Percentiles rank a stretch among this genome's conserved stretches.
Conservation (phyloP, 2,797 vertebrate species). For the Scolopax bukidnonensis region DNA sequence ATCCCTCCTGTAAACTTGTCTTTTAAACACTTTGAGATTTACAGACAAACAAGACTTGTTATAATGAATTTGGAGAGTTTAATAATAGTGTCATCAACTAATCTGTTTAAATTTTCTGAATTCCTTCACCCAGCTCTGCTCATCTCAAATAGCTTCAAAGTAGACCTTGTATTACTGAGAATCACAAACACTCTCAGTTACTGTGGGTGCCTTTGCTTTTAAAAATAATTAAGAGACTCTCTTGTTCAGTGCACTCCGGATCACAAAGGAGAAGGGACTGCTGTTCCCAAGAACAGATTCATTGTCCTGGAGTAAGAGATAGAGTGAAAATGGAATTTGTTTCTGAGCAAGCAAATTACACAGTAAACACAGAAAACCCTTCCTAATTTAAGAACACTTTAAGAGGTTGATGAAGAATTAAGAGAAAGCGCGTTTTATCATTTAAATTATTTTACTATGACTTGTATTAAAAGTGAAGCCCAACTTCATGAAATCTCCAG, state of each 20-base stretch:
- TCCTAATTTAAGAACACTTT: not conserved
- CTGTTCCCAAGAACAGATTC: not conserved
- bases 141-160: not conserved
- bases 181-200: not conserved
- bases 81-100: slow-evolving; percentile 57
- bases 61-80: slow-evolving; percentile 54
- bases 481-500: not conserved
- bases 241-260: not conserved
- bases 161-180: not conserved
- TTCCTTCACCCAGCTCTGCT: not conserved
- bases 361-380: not conserved
- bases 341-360: not conserved
- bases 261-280: slow-evolving; percentile 42
- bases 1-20: slow-evolving; percentile 44
- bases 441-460: not conserved
- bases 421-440: not conserved
- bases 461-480: not conserved
- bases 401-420: not conserved
- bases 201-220: not conserved
- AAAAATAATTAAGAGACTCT: not conserved
- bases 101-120: slow-evolving; percentile 39
- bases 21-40: slow-evolving; percentile 39
- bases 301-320: not conserved
- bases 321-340: not conserved
- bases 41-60: slow-evolving; percentile 48